Evolutionary conservation across 2,113 vertebrate genomes (phyloP).

Genomic region (Maccullochella peelii): DNA sequence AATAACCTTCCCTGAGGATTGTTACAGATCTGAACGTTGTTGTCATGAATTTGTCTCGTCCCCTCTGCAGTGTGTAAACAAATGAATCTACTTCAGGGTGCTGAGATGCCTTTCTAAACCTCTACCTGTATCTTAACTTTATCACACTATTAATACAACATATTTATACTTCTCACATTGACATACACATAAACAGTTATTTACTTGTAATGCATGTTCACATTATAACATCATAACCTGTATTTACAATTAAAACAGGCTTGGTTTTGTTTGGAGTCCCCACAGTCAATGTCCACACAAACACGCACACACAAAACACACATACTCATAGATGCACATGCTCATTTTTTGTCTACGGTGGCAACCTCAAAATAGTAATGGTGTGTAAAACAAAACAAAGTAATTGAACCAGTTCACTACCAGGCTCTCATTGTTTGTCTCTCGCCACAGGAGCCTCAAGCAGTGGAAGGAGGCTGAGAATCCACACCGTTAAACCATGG

Average conservation of each 20-base stretch:
- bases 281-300: background rate
- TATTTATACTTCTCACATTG: constrained; percentile 6
- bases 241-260: background rate
- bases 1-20: constrained; percentile 32
- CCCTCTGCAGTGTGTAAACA: constrained; percentile 53
- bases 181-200: background rate
- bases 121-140: constrained; percentile 1
- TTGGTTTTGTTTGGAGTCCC: background rate
- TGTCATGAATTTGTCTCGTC: constrained; percentile 45
- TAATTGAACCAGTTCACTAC: constrained; percentile 24
- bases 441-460: constrained; percentile 78
- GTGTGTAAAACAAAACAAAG: background rate
- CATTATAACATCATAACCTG: constrained; percentile 28
- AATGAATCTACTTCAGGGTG: constrained; percentile 15
- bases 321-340: background rate
- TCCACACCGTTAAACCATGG: constrained; percentile 5
- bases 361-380: background rate
- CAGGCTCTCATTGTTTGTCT: constrained; percentile 75
- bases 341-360: background rate
- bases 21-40: constrained; percentile 46
- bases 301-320: background rate
- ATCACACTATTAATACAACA: constrained; percentile 14
- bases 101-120: constrained; percentile 13
- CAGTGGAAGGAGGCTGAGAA: constrained; percentile 77
- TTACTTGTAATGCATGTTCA: constrained; percentile 53